Conservation (phyloP, 2,113 vertebrate genomes). For the Phyllostomus discolor region DNA sequence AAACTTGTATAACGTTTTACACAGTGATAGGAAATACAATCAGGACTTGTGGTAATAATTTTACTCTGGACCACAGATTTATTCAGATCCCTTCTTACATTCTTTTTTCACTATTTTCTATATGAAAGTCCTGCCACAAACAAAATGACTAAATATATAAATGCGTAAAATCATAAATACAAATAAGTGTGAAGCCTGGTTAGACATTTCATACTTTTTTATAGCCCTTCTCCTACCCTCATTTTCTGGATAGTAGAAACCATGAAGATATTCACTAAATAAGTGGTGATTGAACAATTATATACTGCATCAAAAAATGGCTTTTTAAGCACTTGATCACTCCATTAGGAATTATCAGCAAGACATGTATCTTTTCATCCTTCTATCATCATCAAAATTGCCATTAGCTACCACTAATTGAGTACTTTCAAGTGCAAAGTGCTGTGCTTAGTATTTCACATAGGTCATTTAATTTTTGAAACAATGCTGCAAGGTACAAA, state of each 20-base stretch:
- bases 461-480: not conserved
- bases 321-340: not conserved
- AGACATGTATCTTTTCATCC: not conserved
- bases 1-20: not conserved
- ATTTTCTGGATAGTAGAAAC: not conserved
- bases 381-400: not conserved
- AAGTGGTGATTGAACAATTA: not conserved
- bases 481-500: not conserved
- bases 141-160: not conserved
- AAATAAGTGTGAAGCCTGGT: not conserved
- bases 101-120: not conserved
- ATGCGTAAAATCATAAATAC: not conserved
- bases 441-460: not conserved
- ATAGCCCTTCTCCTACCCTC: not conserved
- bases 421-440: not conserved
- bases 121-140: not conserved
- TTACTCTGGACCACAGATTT: not conserved
- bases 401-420: not conserved
- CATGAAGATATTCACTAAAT: not conserved
- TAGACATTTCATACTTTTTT: not conserved
- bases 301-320: not conserved
- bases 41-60: not conserved
- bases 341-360: not conserved
- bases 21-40: not conserved
- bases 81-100: not conserved